phyloP scores from a whole-genome alignment of 2,888 invertebrate species.

The Thyatira batis region DNA sequence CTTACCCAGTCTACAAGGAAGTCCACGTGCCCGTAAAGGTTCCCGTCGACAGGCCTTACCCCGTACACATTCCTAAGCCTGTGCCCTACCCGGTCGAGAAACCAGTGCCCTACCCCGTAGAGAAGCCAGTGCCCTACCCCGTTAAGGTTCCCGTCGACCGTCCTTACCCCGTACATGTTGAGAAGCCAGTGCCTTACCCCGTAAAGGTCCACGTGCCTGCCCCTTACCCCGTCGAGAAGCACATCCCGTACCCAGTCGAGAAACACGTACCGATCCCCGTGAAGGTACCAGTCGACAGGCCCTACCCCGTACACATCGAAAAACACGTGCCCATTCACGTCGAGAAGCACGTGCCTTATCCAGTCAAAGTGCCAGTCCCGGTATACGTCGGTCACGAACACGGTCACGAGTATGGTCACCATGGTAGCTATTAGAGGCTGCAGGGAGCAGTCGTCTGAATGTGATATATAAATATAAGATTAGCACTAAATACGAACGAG shows the following conservation, averaged over 20 bases:
- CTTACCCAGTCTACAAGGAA: slow-evolving; percentile 83
- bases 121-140: slow-evolving; percentile 82
- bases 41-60: slow-evolving; percentile 85
- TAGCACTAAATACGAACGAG: slow-evolving; percentile 68
- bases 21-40: slow-evolving; percentile 84
- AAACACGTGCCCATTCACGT: slow-evolving; percentile 85
- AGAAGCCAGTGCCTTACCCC: slow-evolving; percentile 74
- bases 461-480: slow-evolving; percentile 80
- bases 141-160: slow-evolving; percentile 84
- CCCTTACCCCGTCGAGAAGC: slow-evolving; percentile 84
- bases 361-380: slow-evolving; percentile 84
- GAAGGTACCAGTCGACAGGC: slow-evolving; percentile 84
- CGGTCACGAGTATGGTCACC: slow-evolving; percentile 77
- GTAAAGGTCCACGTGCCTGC: slow-evolving; percentile 87
- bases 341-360: slow-evolving; percentile 84
- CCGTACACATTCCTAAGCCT: slow-evolving; percentile 83
- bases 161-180: slow-evolving; percentile 75
- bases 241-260: slow-evolving; percentile 85
- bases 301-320: slow-evolving; percentile 85
- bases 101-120: slow-evolving; percentile 83
- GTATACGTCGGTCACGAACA: slow-evolving; percentile 75
- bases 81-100: slow-evolving; percentile 83
- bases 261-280: slow-evolving; percentile 86
- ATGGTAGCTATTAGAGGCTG: slow-evolving; percentile 80
- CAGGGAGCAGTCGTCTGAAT: slow-evolving; percentile 79